Conservation (phyloP, 2,888 invertebrate species). For the Tanypteryx hageni region DNA sequence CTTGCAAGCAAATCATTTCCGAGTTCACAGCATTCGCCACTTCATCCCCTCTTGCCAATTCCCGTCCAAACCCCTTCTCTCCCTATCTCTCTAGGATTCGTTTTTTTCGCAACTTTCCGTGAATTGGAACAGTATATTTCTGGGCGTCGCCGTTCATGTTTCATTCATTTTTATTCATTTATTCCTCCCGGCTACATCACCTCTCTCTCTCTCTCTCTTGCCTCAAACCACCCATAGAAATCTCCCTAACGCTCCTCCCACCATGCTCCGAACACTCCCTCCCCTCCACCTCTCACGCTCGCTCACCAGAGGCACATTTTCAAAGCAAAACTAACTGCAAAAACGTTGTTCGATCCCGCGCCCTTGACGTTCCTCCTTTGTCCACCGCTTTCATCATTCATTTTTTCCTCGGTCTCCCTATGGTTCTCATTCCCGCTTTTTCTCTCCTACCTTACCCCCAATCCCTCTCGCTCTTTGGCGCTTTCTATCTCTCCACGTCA, state of each 20-base stretch:
- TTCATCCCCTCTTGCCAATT: not conserved
- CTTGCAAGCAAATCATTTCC: not conserved
- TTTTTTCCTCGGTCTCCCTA: not conserved
- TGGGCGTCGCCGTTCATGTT: constrained; percentile 57
- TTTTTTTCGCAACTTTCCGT: constrained; percentile 22
- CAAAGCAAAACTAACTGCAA: constrained; percentile 46
- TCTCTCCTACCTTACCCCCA: not conserved
- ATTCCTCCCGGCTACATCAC: constrained; percentile 39
- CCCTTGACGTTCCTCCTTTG: constrained; percentile 3
- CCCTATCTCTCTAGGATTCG: not conserved
- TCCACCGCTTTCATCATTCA: constrained; percentile 29
- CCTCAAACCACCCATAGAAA: not conserved
- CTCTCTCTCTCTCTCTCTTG: not conserved
- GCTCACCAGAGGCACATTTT: not conserved
- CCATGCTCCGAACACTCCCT: not conserved
- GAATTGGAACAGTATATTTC: constrained; percentile 53
- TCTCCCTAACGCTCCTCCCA: not conserved
- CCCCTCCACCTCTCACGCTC: not conserved
- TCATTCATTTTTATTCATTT: constrained; percentile 64
- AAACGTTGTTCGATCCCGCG: constrained; percentile 15
- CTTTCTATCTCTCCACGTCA: not conserved
- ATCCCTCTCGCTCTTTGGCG: not conserved
- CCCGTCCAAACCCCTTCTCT: not conserved
- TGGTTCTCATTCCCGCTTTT: not conserved
- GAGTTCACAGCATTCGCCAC: not conserved